Evolutionary conservation across 2,888 invertebrate species (phyloP), one percentile per base, ranked within the genome.

Genomic region (Dicranocentrus wangi): DNA sequence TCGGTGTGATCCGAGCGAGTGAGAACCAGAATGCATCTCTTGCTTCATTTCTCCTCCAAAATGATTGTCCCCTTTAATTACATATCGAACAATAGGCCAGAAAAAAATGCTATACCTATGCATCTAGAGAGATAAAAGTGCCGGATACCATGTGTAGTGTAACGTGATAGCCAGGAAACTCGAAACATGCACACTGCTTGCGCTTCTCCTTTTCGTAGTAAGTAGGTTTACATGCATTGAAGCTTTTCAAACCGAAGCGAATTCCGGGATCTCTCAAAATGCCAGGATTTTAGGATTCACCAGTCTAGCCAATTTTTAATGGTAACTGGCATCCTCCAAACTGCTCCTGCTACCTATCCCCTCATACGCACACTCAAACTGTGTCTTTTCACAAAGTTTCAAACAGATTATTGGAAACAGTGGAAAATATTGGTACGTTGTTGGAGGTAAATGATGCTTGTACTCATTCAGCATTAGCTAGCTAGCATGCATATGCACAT

Each of bases 181-280:
- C n/a, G n/a, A n/a, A n/a, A n/a, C n/a, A n/a, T n/a, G n/a, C n/a
- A n/a, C n/a, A n/a, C n/a, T n/a, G n/a, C n/a, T n/a, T n/a, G n/a
- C n/a, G n/a, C n/a, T n/a, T n/a, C n/a, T n/a, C n/a, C n/a, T n/a
- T n/a, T n/a, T n/a, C n/a, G n/a, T 39, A 8, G 39, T 39, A 39
- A 55, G 21, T 21, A 58, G 3, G 23, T n/a, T n/a, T n/a, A n/a
- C n/a, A n/a, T n/a, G n/a, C n/a, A n/a, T n/a, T n/a, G n/a, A n/a
- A n/a, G n/a, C n/a, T n/a, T n/a, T n/a, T 51, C n/a, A 60, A 70
- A 47, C 17, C 66, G 43, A 58, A 58, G 66, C 58, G 42, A 66
- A 75, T 75, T 75, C 75, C 66, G 43, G 43, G 66, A 65, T 73
- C 39, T 43, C 58, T 58, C 53, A 19, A 42, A 75, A 66, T 72